Percentiles rank a stretch among this genome's conserved stretches.
phyloP scores from a whole-genome alignment of 2,888 invertebrate genomes.

The Callinectes sapidus region DNA sequence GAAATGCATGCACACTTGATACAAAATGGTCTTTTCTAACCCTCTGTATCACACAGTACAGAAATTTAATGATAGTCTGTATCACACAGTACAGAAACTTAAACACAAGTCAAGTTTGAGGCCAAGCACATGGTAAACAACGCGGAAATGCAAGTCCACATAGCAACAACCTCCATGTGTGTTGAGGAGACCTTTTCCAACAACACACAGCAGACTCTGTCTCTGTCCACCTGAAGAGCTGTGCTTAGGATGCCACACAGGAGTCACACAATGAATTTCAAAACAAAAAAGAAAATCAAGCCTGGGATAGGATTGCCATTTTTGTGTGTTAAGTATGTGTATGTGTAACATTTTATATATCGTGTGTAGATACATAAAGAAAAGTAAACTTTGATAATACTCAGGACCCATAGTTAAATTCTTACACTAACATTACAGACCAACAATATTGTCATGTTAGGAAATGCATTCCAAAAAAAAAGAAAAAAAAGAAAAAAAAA shows the following conservation, averaged over 20 bases:
- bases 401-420: slow-evolving; percentile 10
- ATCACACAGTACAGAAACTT: slow-evolving; percentile 39
- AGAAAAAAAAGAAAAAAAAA: slow-evolving; percentile 18
- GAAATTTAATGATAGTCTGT: slow-evolving; percentile 27
- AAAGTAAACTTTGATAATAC: slow-evolving; percentile 28
- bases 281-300: not conserved
- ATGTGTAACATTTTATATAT: not conserved
- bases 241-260: slow-evolving; percentile 49
- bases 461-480: slow-evolving; percentile 36
- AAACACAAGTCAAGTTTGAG: slow-evolving; percentile 24
- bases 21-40: slow-evolving; percentile 2
- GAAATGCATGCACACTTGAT: slow-evolving; percentile 27
- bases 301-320: slow-evolving; percentile 6
- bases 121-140: slow-evolving; percentile 49
- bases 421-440: slow-evolving; percentile 7
- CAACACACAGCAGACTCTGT: not conserved
- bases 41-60: slow-evolving; percentile 31
- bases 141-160: slow-evolving; percentile 59
- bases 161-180: slow-evolving; percentile 29
- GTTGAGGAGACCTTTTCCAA: slow-evolving; percentile 7
- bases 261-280: not conserved
- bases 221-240: slow-evolving; percentile 39
- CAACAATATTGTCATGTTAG: slow-evolving; percentile 5
- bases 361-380: not conserved
- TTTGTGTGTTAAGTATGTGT: not conserved